These are phyloP conservation scores for Tonatia bakeri DNA, from an alignment of 2,113 vertebrate species.

Conservation along the genomic window DNA sequence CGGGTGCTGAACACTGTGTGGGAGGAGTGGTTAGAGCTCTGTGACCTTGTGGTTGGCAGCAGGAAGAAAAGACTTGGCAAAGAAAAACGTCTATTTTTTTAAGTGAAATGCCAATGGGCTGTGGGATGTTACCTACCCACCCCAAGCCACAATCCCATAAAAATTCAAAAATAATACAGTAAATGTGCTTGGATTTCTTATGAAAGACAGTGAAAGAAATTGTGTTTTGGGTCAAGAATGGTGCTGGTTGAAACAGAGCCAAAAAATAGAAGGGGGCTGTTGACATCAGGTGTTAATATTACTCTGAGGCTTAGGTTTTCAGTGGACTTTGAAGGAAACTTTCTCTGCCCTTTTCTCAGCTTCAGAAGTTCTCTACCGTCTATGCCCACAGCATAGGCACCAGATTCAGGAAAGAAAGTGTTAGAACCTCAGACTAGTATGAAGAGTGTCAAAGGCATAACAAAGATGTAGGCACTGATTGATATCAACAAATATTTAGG, in stretches of 20 bases:
- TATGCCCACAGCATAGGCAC: background rate
- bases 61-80: slow-evolving; percentile 19
- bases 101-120: background rate
- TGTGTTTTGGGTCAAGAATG: slow-evolving; percentile 18
- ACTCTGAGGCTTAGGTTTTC: background rate
- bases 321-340: background rate
- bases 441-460: background rate
- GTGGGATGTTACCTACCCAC: slow-evolving; percentile 18
- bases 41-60: slow-evolving; percentile 10
- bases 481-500: background rate
- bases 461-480: background rate
- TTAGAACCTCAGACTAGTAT: background rate
- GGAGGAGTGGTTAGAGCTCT: background rate
- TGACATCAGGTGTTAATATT: background rate
- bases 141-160: slow-evolving; percentile 23
- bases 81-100: background rate
- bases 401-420: background rate
- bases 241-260: background rate
- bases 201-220: background rate
- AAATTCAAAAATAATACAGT: slow-evolving; percentile 26
- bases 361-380: background rate
- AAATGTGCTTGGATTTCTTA: slow-evolving; percentile 1
- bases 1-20: background rate
- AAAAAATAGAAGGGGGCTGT: background rate
- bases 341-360: background rate